These are phyloP conservation scores for Podabrus alpinus DNA, from an alignment of 2,888 invertebrate species.

Conservation along the genomic window DNA sequence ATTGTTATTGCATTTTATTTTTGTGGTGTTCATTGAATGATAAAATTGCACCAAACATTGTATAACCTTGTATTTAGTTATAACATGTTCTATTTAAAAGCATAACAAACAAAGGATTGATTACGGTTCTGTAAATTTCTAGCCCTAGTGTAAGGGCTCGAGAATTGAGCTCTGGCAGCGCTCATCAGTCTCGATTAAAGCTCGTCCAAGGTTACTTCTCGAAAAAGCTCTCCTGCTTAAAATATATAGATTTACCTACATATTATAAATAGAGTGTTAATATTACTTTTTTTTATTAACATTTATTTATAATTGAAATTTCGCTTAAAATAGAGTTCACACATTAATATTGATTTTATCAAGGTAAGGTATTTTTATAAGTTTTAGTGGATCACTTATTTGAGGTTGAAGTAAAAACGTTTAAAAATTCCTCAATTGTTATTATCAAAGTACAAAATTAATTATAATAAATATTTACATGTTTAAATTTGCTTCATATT, in stretches of 20 bases:
- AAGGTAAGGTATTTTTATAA: background rate
- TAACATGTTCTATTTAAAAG: background rate
- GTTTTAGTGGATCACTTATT: background rate
- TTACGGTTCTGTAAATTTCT: constrained; percentile 19
- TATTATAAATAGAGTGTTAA: background rate
- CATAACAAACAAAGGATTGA: background rate
- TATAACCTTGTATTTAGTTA: background rate
- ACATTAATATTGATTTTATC: background rate
- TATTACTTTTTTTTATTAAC: background rate
- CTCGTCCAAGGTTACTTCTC: constrained; percentile 23
- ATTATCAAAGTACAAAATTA: background rate
- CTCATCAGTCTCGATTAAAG: constrained; percentile 25
- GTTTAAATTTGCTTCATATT: background rate
- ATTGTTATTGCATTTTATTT: constrained; percentile 1
- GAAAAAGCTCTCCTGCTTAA: constrained; percentile 11
- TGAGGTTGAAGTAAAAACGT: background rate
- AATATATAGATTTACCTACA: constrained; percentile 6
- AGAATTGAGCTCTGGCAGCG: constrained; percentile 15
- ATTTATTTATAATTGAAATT: background rate
- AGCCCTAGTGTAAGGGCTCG: constrained; percentile 10
- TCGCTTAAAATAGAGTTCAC: background rate
- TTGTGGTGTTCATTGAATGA: background rate
- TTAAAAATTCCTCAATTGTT: background rate
- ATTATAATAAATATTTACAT: background rate
- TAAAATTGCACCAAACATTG: background rate